These are phyloP conservation scores for Mormyrus lacerda DNA, from an alignment of 2,113 vertebrate genomes.

Conservation along the genomic window DNA sequence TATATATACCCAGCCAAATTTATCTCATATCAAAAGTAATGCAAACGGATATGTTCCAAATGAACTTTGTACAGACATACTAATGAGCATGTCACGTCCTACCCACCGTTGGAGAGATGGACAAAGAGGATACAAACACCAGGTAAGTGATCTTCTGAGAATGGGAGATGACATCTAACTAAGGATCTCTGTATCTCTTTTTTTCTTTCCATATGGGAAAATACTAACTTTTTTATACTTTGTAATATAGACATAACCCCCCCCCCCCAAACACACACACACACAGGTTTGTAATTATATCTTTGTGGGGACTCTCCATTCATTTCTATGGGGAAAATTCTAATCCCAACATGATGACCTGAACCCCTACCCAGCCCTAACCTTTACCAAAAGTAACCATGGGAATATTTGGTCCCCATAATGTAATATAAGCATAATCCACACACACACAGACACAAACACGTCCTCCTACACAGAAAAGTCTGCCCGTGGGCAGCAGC, in stretches of 20 bases:
- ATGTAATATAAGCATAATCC: background rate
- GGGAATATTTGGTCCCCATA: no score
- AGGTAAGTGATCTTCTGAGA: background rate
- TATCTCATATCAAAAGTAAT: background rate
- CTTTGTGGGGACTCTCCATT: no score
- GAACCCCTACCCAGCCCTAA: no score
- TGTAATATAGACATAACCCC: background rate
- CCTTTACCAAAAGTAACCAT: no score
- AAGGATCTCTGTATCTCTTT: background rate
- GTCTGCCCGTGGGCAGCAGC: background rate
- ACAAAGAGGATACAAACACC: background rate
- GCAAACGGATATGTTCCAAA: background rate
- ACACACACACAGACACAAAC: background rate
- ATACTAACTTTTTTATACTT: background rate
- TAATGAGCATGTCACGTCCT: background rate
- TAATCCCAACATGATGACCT: no score
- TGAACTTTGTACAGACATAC: background rate
- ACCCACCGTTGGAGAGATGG: background rate
- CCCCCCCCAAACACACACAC: no score
- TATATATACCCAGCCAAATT: background rate
- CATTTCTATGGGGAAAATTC: no score
- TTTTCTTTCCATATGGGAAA: background rate
- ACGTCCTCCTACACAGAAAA: background rate
- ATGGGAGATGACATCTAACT: background rate
- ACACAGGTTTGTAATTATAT: no score